Evolutionary conservation across 2,113 vertebrate species (phyloP).

Genomic region (Nansenia antarctica): DNA sequence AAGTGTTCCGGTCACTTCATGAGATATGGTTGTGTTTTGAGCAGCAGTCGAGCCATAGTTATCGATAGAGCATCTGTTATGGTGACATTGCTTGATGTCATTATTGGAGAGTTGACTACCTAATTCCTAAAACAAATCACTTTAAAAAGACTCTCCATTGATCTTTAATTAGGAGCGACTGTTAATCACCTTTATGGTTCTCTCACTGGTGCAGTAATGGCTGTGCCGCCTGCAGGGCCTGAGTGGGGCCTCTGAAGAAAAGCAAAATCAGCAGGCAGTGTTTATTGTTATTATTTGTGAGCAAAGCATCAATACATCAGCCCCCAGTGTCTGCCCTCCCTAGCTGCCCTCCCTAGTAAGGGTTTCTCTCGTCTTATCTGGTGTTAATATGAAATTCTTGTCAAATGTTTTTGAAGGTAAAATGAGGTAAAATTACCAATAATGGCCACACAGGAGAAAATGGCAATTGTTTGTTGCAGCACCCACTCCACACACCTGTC

Average conservation of each 20-base stretch:
- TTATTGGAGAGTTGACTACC: conserved; percentile 75
- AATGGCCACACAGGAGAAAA: conserved; percentile 60
- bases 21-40: conserved; percentile 67
- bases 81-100: conserved; percentile 73
- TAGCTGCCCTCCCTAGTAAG: no score
- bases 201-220: conserved; percentile 58
- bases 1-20: conserved; percentile 10
- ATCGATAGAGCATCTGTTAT: conserved; percentile 72
- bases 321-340: background rate
- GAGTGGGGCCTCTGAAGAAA: conserved; percentile 33
- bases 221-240: conserved; percentile 46
- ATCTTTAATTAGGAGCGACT: conserved; percentile 80
- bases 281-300: no score
- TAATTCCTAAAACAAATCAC: conserved; percentile 83
- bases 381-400: no score
- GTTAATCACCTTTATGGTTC: conserved; percentile 73
- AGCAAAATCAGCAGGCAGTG: conserved; percentile 47
- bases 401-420: no score
- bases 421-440: conserved; percentile 39
- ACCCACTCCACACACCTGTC: conserved; percentile 70
- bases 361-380: no score
- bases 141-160: conserved; percentile 77
- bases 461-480: conserved; percentile 61
- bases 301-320: no score
- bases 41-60: conserved; percentile 37